A percentile compares a stretch with the other conserved stretches of the same genome.
phyloP scores from a whole-genome alignment of 2,797 vertebrate species.

The Acipenser oxyrinchus region DNA sequence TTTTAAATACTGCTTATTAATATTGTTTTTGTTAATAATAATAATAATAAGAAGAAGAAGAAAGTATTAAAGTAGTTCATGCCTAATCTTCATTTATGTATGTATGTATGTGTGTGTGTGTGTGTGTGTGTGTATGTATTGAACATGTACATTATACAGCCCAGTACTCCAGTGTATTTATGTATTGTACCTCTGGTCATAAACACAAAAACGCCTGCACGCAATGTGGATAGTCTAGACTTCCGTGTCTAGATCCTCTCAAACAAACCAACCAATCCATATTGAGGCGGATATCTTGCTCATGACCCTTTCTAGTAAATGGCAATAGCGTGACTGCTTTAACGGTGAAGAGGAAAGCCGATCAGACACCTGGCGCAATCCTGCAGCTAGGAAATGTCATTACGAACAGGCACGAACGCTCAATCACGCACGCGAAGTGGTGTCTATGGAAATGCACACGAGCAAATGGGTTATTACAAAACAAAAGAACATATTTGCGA shows the following conservation, averaged over 20 bases:
- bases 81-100: not conserved
- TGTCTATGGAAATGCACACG: too few species aligned
- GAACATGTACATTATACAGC: not conserved
- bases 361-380: conserved; percentile 14
- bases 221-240: conserved; percentile 14
- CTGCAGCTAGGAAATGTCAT: not conserved
- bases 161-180: conserved; percentile 19
- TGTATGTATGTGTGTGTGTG: not conserved
- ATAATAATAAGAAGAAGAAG: too few species aligned
- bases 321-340: conserved; percentile 30
- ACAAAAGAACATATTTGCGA: too few species aligned
- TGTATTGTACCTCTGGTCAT: conserved; percentile 15
- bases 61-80: not conserved
- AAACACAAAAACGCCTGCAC: conserved; percentile 32
- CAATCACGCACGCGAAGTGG: too few species aligned
- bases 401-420: too few species aligned
- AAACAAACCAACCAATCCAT: conserved; percentile 25
- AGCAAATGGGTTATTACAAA: too few species aligned
- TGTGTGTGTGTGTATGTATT: conserved; percentile 7
- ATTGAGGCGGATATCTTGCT: conserved; percentile 18
- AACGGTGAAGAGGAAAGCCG: conserved; percentile 18
- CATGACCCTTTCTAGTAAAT: conserved; percentile 14
- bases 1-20: too few species aligned
- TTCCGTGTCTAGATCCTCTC: conserved; percentile 13
- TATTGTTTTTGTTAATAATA: too few species aligned